Percentiles rank a stretch among this genome's conserved stretches.
phyloP scores from a whole-genome alignment of 2,888 invertebrate genomes.

The Baronia brevicornis region DNA sequence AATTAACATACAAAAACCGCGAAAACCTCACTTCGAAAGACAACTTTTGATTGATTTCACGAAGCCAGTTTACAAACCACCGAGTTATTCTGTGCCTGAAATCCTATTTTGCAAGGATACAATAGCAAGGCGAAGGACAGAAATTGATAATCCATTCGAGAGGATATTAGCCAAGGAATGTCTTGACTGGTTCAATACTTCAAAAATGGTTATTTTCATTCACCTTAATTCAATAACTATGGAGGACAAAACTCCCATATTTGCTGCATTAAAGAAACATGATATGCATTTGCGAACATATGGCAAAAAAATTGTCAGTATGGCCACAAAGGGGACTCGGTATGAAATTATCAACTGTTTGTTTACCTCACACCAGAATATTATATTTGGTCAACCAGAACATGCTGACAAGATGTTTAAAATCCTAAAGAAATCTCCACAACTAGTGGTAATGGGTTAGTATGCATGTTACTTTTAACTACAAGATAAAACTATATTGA shows the following conservation, averaged over 20 bases:
- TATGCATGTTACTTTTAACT: too few species aligned
- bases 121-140: conserved; percentile 26
- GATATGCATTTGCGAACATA: conserved; percentile 82
- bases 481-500: too few species aligned
- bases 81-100: conserved; percentile 58
- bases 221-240: conserved; percentile 83
- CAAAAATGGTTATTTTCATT: conserved; percentile 82
- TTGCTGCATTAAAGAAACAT: conserved; percentile 77
- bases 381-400: conserved; percentile 82
- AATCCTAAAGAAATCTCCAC: conserved; percentile 81
- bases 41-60: conserved; percentile 79
- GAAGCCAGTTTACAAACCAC: conserved; percentile 75
- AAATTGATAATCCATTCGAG: conserved; percentile 81
- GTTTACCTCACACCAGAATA: conserved; percentile 77
- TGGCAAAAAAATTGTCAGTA: conserved; percentile 77
- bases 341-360: conserved; percentile 81
- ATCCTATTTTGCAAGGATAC: conserved; percentile 70
- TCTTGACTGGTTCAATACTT: conserved; percentile 80
- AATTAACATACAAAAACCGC: conserved; percentile 86
- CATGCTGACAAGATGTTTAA: conserved; percentile 77
- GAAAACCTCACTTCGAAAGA: conserved; percentile 80
- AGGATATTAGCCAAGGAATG: conserved; percentile 83
- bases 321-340: conserved; percentile 80
- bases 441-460: conserved; percentile 81
- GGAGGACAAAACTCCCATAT: conserved; percentile 79